Conservation (phyloP, 2,113 vertebrate species). For the Sprattus sprattus region DNA sequence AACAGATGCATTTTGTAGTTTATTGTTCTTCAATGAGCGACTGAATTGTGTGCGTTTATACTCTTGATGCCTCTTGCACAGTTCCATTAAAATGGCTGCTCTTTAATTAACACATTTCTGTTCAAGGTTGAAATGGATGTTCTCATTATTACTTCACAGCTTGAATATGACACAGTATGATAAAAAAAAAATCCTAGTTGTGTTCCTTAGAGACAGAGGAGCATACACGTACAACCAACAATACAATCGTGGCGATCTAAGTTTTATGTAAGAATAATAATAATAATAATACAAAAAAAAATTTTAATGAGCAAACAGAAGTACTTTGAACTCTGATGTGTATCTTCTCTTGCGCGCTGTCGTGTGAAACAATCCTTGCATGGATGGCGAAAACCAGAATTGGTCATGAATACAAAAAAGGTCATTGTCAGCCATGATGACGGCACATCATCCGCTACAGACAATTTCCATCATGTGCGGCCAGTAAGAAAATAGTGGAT, state of each 20-base stretch:
- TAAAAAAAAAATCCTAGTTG: conserved; percentile 32
- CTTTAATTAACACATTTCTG: conserved; percentile 37
- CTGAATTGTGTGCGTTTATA: neutral
- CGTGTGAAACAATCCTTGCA: neutral
- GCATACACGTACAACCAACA: conserved; percentile 12
- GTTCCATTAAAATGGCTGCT: neutral
- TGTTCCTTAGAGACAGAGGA: neutral
- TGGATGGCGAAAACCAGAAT: neutral
- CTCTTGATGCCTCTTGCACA: neutral
- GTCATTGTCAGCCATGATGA: neutral
- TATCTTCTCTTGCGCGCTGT: neutral
- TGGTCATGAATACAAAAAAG: conserved; percentile 5
- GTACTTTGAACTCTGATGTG: neutral
- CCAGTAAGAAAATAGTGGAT: neutral
- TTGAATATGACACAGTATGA: conserved; percentile 24
- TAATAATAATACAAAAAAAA: neutral
- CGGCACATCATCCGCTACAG: neutral
- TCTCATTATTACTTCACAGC: conserved; percentile 30
- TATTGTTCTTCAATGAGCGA: neutral
- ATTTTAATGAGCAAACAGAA: conserved; percentile 29
- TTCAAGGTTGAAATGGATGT: conserved; percentile 17
- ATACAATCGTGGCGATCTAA: neutral
- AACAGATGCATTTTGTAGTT: neutral
- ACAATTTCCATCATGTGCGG: neutral
- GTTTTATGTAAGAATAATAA: no score